These are phyloP conservation scores for Sinocyclocheilus anophthalmus DNA, from an alignment of 2,113 vertebrate genomes.

Conservation along the genomic window DNA sequence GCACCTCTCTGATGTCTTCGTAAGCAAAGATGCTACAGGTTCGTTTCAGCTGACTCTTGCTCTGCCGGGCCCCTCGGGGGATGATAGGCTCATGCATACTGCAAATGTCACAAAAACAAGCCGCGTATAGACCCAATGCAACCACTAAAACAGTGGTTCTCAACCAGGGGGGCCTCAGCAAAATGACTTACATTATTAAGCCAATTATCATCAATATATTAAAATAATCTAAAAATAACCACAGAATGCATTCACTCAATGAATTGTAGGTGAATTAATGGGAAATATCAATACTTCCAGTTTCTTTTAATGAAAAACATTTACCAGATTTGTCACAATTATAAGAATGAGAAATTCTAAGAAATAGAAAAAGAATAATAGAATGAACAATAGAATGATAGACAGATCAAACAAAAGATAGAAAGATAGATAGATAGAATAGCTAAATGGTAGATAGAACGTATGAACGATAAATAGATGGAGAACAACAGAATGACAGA, in stretches of 20 bases:
- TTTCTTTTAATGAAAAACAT: background rate
- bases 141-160: background rate
- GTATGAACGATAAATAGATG: background rate
- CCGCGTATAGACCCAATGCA: background rate
- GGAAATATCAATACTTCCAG: background rate
- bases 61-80: constrained; percentile 92
- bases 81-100: constrained; percentile 98
- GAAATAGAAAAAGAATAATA: too few species aligned
- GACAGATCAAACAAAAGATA: background rate
- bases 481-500: background rate
- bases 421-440: too few species aligned
- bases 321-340: background rate
- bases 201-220: background rate
- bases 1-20: constrained; percentile 98
- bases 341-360: too few species aligned
- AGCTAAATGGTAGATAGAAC: too few species aligned
- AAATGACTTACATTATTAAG: background rate
- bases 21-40: constrained; percentile 98
- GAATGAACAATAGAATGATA: background rate
- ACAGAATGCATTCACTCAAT: background rate
- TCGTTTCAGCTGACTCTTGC: constrained; percentile 93
- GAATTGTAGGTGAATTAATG: background rate
- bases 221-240: background rate
- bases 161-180: background rate
- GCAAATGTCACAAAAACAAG: constrained; percentile 41